phyloP scores from a whole-genome alignment of 2,113 vertebrate genomes.

The Rhinogobius similis region DNA sequence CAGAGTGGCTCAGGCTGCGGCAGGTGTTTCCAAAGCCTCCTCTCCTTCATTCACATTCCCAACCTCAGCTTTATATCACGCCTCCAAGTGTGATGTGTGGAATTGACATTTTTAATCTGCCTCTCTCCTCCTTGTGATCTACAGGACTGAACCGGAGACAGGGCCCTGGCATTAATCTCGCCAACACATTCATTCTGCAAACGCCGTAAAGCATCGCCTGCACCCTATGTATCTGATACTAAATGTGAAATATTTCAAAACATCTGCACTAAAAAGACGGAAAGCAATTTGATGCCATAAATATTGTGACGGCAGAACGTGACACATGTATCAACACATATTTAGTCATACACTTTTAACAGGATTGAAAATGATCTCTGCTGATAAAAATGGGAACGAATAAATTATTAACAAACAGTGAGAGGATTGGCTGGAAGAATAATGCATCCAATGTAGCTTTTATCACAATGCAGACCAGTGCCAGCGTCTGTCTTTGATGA shows the following conservation, averaged over 20 bases:
- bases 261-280: conserved; percentile 4
- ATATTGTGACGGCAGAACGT: conserved; percentile 1
- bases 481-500: conserved; percentile 58
- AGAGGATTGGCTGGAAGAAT: conserved; percentile 24
- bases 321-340: conserved; percentile 12
- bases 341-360: neutral
- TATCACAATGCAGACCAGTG: conserved; percentile 27
- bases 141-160: conserved; percentile 34
- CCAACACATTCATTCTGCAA: conserved; percentile 37
- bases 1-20: neutral
- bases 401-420: conserved; percentile 30
- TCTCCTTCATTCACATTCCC: conserved; percentile 28
- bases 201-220: conserved; percentile 12
- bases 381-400: conserved; percentile 4
- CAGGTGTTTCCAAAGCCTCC: conserved; percentile 34
- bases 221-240: conserved; percentile 1
- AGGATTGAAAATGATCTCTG: neutral
- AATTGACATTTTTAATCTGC: conserved; percentile 75
- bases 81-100: conserved; percentile 48
- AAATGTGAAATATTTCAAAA: conserved; percentile 12
- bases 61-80: conserved; percentile 48
- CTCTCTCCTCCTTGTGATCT: conserved; percentile 57
- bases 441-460: conserved; percentile 24
- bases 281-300: conserved; percentile 20
- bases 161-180: conserved; percentile 56